phyloP scores from a whole-genome alignment of 2,797 vertebrate genomes.

The Muraenolepis orangiensis region DNA sequence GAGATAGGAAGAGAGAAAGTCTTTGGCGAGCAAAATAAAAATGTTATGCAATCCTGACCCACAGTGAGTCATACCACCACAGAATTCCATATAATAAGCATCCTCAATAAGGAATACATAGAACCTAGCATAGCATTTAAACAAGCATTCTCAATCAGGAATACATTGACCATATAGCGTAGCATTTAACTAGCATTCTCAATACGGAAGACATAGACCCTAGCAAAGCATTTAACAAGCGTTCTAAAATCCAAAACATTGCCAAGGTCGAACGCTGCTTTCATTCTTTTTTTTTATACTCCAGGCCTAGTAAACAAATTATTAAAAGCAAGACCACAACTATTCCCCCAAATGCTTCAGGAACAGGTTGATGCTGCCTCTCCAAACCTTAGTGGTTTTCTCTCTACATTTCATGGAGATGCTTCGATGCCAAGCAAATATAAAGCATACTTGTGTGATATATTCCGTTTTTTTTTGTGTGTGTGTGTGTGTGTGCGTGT shows the following conservation, averaged over 20 bases:
- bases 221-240: not conserved
- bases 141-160: not conserved
- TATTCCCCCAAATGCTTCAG: slow-evolving; percentile 31
- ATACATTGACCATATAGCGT: not conserved
- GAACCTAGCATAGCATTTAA: not conserved
- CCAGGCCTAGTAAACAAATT: slow-evolving; percentile 46
- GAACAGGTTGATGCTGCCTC: slow-evolving; percentile 26
- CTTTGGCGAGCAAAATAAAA: slow-evolving; percentile 44
- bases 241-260: not conserved
- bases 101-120: slow-evolving; percentile 36
- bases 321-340: slow-evolving; percentile 26
- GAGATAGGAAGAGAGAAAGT: slow-evolving; percentile 48
- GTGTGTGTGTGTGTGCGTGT: slow-evolving; percentile 11
- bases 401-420: slow-evolving; percentile 38
- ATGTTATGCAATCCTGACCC: slow-evolving; percentile 55
- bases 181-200: not conserved
- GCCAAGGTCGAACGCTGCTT: slow-evolving; percentile 36
- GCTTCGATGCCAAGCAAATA: slow-evolving; percentile 31
- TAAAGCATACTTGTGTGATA: slow-evolving; percentile 28
- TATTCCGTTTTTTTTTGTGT: slow-evolving; percentile 23
- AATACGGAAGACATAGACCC: not conserved
- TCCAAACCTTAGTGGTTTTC: slow-evolving; percentile 31
- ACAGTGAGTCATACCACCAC: slow-evolving; percentile 56
- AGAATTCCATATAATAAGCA: slow-evolving; percentile 43
- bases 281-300: slow-evolving; percentile 26